phyloP scores from a whole-genome alignment of 2,113 vertebrate species.

The Ahaetulla prasina region DNA sequence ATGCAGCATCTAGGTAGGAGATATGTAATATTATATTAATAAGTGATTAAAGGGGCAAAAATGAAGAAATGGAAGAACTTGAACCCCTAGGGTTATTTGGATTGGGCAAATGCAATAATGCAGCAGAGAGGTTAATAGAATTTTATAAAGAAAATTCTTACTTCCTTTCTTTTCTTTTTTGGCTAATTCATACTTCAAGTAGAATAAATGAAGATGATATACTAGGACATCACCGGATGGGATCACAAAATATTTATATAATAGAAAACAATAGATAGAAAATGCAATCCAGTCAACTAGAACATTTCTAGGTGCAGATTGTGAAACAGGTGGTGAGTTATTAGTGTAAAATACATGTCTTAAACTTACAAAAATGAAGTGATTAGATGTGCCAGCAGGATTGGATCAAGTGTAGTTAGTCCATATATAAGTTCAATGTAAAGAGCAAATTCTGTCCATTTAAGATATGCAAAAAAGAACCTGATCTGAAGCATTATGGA shows the following conservation, averaged over 20 bases:
- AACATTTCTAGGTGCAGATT: background rate
- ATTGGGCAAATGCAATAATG: background rate
- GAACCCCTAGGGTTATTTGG: background rate
- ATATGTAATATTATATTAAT: background rate
- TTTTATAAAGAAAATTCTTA: background rate
- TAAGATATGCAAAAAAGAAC: background rate
- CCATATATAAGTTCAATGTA: background rate
- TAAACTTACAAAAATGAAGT: background rate
- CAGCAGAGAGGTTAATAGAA: background rate
- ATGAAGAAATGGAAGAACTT: background rate
- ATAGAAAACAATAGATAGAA: background rate
- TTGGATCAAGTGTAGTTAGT: background rate
- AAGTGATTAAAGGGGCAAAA: background rate
- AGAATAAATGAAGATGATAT: background rate
- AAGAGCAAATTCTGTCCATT: background rate
- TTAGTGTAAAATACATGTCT: background rate
- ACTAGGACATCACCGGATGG: background rate
- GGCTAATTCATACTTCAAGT: background rate
- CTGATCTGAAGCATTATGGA: background rate
- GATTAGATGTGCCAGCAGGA: background rate
- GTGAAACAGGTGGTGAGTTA: background rate
- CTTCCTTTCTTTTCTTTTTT: background rate
- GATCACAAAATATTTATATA: background rate
- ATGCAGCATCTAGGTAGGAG: background rate
- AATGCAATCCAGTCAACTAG: background rate